Conservation (phyloP, 2,888 invertebrate species). For the Synanthedon formicaeformis region DNA sequence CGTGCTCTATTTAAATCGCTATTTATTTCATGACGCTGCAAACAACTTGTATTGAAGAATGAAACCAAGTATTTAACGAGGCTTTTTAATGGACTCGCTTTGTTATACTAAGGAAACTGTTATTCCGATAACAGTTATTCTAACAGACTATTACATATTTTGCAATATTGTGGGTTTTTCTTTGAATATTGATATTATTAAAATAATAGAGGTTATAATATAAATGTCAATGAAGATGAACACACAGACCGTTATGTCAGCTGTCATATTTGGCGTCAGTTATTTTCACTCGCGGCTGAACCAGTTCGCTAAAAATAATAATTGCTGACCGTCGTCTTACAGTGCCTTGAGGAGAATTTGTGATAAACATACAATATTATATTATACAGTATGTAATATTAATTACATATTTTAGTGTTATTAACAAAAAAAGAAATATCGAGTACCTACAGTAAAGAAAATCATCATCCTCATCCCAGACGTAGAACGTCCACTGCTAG, state of each 20-base stretch:
- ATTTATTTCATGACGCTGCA: constrained; percentile 32
- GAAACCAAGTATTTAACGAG: too few relatives aligned
- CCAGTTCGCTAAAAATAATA: constrained; percentile 32
- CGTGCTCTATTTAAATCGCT: constrained; percentile 47
- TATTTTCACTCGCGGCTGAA: constrained; percentile 20
- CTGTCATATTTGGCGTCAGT: constrained; percentile 33
- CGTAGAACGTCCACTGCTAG: too few relatives aligned
- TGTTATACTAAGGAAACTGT: too few relatives aligned
- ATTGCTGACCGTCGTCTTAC: constrained; percentile 17
- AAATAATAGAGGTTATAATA: neutral
- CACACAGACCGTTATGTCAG: constrained; percentile 24
- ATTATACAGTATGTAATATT: too few relatives aligned
- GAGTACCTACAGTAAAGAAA: too few relatives aligned
- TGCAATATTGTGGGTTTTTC: too few relatives aligned
- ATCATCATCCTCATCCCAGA: too few relatives aligned
- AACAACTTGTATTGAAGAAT: neutral
- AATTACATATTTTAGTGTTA: neutral
- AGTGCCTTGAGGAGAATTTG: constrained; percentile 5
- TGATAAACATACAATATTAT: too few relatives aligned
- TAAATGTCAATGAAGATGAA: constrained; percentile 8
- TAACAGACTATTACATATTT: too few relatives aligned
- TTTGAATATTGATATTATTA: too few relatives aligned
- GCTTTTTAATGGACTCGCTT: too few relatives aligned
- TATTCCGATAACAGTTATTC: too few relatives aligned
- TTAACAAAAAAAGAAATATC: neutral